Percentiles rank a stretch among this genome's conserved stretches.
phyloP scores from a whole-genome alignment of 2,113 vertebrate species.

The Toxotes chatareus region DNA sequence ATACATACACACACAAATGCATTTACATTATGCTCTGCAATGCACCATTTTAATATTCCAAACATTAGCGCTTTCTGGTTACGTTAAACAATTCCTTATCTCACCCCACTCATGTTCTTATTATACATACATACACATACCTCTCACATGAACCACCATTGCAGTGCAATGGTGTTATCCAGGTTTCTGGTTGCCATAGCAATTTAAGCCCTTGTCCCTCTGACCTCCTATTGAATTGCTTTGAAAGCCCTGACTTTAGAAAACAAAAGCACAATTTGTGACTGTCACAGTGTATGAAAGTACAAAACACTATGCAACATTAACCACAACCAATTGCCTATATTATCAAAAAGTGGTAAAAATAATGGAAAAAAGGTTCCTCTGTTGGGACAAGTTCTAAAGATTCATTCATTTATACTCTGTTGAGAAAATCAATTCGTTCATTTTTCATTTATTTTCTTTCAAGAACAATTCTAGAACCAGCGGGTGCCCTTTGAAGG shows the following conservation, averaged over 20 bases:
- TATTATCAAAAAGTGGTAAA: not conserved
- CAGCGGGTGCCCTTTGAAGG: not conserved
- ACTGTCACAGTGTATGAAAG: not conserved
- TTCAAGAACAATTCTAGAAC: not conserved
- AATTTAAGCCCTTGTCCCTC: slow-evolving; percentile 44
- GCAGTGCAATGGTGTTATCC: slow-evolving; percentile 33
- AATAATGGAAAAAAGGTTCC: not conserved
- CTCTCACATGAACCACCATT: not conserved
- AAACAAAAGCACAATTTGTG: slow-evolving; percentile 11
- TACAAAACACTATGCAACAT: not conserved
- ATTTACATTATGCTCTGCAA: slow-evolving; percentile 16
- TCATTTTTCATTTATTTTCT: not conserved
- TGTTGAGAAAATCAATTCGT: not conserved
- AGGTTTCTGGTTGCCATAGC: slow-evolving; percentile 67
- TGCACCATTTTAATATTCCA: slow-evolving; percentile 21
- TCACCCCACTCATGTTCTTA: not conserved
- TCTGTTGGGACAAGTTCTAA: not conserved
- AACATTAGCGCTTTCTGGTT: not conserved
- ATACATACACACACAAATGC: not conserved
- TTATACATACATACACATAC: slow-evolving; percentile 9
- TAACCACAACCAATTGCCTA: not conserved
- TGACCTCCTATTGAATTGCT: slow-evolving; percentile 44
- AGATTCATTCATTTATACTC: not conserved
- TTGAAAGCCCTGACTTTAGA: slow-evolving; percentile 44
- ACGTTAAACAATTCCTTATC: not conserved